Base-by-base conservation (phyloP, 37 sponge, comb jelly and placozoan species). In the Spongia lamella region DNA sequence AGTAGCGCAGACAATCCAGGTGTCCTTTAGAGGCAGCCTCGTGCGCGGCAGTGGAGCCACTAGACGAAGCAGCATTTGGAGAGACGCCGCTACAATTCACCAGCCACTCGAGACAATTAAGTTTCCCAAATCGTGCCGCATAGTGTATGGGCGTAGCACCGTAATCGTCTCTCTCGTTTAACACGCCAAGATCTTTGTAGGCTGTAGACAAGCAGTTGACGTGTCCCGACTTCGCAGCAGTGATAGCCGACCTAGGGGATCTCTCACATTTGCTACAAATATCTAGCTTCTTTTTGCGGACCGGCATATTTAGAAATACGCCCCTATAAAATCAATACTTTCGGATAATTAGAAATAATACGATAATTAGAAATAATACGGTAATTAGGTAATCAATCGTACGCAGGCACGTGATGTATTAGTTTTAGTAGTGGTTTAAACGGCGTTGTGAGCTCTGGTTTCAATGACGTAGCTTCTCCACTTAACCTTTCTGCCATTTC, bases 81-180 rank as follows among this genome's bases (percentile, higher is more conserved):
- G 91, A 90, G 60, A 94, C 66, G 27, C 88, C 91, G 51, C 84
- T 89, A 49, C 83, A 29, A 16, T 80, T 76, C 17, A 90, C 85
- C 50, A 94, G 74, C 95, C 95, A 94, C 20, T 79, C 39, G 15
- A 94, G 75, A 57, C 95, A 94, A 4, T 86, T 86, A 9, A 94
- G 63, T 24, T 81, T 79, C 15, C 95, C 95, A 74, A 63, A 61
- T 25, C 95, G 73, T 7, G 95, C 95, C n/a, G 95, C 91, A 35
- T 88, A 94, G 75, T 94, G 95, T 9, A 94, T 80, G 56, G 95
- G 95, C 70, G 95, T 94, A 33, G 95, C 91, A 38, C 95, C 91
- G 56, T 68, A 86, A 51, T 88, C 76, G 66, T 94, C 95, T 33
- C 85, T 68, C 83, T 94, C 95, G 79, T 90, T 94, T 82, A 90